A percentile compares a stretch with the other conserved stretches of the same genome.
Conservation (phyloP, 2,797 vertebrate species). For the Distichodus sexfasciatus region DNA sequence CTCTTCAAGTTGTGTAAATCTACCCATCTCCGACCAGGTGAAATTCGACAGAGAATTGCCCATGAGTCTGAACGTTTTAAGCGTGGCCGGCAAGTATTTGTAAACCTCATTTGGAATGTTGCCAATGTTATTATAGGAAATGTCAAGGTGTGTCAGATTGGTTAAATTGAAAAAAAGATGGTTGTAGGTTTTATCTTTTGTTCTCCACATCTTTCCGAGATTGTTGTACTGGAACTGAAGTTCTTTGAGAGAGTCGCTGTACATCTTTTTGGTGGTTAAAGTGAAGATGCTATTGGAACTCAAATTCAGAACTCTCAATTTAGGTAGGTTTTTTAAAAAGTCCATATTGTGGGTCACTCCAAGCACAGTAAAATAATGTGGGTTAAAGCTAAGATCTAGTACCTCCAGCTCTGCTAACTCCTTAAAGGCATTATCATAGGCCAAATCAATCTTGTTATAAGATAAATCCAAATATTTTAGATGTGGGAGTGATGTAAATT, state of each 20-base stretch:
- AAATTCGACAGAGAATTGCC: constrained; percentile 65
- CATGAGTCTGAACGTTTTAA: constrained; percentile 62
- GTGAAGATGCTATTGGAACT: constrained; percentile 74
- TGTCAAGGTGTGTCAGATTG: constrained; percentile 73
- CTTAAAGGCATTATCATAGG: constrained; percentile 69
- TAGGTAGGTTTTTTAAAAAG: constrained; percentile 72
- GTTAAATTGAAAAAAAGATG: constrained; percentile 66
- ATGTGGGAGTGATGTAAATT: constrained; percentile 68
- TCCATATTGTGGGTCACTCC: constrained; percentile 71
- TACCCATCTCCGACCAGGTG: constrained; percentile 62
- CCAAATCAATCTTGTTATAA: constrained; percentile 76
- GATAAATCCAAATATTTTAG: constrained; percentile 82
- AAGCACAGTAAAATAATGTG: constrained; percentile 74
- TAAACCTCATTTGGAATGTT: constrained; percentile 63
- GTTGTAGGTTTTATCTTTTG: constrained; percentile 54
- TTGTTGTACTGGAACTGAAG: constrained; percentile 72
- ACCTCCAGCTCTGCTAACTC: constrained; percentile 69
- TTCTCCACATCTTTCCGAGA: constrained; percentile 74
- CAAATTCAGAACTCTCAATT: constrained; percentile 77
- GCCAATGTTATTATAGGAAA: constrained; percentile 68
- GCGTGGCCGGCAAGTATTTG: constrained; percentile 58
- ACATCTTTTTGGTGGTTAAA: constrained; percentile 68
- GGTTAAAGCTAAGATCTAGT: constrained; percentile 77
- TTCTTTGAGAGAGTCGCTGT: constrained; percentile 72
- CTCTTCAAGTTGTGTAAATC: constrained; percentile 61